Percentiles rank a stretch among this genome's conserved stretches.
phyloP scores from a whole-genome alignment of 35 echinoderm and acorn worm genomes.

The Anneissia japonica region DNA sequence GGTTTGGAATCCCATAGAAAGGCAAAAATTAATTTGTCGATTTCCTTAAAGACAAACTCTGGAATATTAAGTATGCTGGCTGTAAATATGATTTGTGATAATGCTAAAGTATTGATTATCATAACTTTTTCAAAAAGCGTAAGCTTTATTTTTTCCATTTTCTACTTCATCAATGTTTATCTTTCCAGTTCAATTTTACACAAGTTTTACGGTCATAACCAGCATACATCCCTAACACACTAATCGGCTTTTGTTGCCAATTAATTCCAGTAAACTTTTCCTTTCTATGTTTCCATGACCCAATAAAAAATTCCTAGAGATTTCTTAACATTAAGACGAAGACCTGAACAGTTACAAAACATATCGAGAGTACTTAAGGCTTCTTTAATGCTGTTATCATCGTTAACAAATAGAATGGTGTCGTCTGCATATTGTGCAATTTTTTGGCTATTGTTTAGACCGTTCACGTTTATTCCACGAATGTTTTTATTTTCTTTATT shows the following conservation, averaged over 20 bases:
- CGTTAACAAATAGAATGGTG: slow-evolving; percentile 13
- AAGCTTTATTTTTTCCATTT: background rate
- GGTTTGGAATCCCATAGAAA: slow-evolving; percentile 13
- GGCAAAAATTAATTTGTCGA: background rate
- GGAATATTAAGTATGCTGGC: background rate
- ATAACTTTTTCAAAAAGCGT: slow-evolving; percentile 1
- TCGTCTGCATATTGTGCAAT: slow-evolving; percentile 41
- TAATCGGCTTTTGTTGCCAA: slow-evolving; percentile 3
- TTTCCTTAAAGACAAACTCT: background rate
- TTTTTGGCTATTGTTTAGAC: slow-evolving; percentile 12
- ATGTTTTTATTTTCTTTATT: background rate
- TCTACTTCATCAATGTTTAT: background rate
- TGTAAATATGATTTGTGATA: background rate
- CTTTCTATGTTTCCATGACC: background rate
- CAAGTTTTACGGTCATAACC: background rate
- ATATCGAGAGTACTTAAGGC: background rate
- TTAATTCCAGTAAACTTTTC: background rate
- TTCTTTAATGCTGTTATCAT: background rate
- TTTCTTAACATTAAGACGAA: slow-evolving; percentile 24
- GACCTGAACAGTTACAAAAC: slow-evolving; percentile 7
- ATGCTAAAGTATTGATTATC: background rate
- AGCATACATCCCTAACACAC: background rate
- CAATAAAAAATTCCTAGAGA: slow-evolving; percentile 2
- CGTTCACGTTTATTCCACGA: background rate
- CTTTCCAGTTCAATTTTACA: slow-evolving; percentile 6